Percentiles rank a stretch among this genome's conserved stretches.
Evolutionary conservation across 2,797 vertebrate genomes (phyloP).

Genomic region (Schizothorax lantsangensis): DNA sequence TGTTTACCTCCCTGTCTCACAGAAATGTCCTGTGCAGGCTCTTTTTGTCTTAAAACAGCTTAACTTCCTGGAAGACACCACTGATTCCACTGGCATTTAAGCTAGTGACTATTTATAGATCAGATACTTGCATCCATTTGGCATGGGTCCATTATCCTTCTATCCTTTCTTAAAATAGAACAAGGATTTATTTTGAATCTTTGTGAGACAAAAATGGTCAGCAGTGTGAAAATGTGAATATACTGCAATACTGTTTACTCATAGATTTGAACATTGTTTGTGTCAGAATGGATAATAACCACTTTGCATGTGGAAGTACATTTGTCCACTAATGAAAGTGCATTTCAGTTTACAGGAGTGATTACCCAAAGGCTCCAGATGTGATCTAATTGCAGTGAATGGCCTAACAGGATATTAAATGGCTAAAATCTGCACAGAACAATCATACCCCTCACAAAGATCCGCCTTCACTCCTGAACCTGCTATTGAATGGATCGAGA

Average conservation of each 20-base stretch:
- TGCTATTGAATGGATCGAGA: constrained; percentile 72
- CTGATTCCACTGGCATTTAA: constrained; percentile 32
- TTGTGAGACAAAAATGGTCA: neutral
- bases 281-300: neutral
- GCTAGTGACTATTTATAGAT: constrained; percentile 14
- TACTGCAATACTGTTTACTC: neutral
- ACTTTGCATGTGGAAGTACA: neutral
- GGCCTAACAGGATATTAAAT: constrained; percentile 50
- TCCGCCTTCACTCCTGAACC: constrained; percentile 67
- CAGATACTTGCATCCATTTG: constrained; percentile 10
- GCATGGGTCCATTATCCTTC: neutral
- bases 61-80: constrained; percentile 31
- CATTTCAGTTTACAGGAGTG: neutral
- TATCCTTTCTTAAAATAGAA: constrained; percentile 8
- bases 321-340: neutral
- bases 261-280: neutral
- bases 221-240: neutral
- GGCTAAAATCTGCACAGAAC: constrained; percentile 71
- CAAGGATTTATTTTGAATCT: neutral
- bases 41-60: constrained; percentile 38
- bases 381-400: constrained; percentile 61
- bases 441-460: constrained; percentile 69
- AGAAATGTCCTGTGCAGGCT: neutral
- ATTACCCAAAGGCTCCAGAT: constrained; percentile 52
- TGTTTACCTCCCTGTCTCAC: neutral